Base-by-base conservation (phyloP, 1,140 invertebrate genomes). In the Ruditapes philippinarum region DNA sequence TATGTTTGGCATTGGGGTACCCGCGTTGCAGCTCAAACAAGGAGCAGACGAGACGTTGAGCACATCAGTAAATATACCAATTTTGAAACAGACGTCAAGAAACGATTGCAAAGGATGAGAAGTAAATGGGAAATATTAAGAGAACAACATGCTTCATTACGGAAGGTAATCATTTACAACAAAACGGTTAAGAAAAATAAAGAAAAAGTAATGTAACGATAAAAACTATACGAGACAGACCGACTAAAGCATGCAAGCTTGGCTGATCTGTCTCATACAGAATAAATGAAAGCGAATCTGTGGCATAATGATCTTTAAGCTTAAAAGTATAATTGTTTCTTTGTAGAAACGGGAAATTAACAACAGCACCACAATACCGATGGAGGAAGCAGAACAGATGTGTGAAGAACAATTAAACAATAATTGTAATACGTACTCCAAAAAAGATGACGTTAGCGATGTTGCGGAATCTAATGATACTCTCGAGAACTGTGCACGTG, bases 401-500 rank as follows among this genome's bases (percentile, higher is more conserved):
- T 85, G 82, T 60, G 33, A 3, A 22, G 49, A 57, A 0, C n/a
- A 42, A 49, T 45, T 85, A 5, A 33, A 36, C 17, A 42, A 22
- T 36, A 33, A 40, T n/a, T 42, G 54, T 42, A 51, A 9, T 40
- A 36, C 51, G 0, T 42, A 73, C 28, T 5, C 65, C 12, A 74
- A 57, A n/a, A 74, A 36, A n/a, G 51, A 85, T 36, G 9, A 74
- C 28, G 42, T 70, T 51, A 79, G 76, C 57, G 49, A 79, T 1
- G 38, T 54, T 22, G 19, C 49, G 4, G 45, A 54, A 22, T 68
- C 60, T 17, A 45, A 22, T 31, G 60, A 85, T 25, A 73, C 36
- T 0, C 25, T 85, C 0, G 49, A 85, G 14, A 45, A 85, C 42
- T 85, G 82, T 60, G 68, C 68, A 22, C 25, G 38, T 28, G 82